phyloP scores from a whole-genome alignment of 2,797 vertebrate genomes.

The Menidia menidia region DNA sequence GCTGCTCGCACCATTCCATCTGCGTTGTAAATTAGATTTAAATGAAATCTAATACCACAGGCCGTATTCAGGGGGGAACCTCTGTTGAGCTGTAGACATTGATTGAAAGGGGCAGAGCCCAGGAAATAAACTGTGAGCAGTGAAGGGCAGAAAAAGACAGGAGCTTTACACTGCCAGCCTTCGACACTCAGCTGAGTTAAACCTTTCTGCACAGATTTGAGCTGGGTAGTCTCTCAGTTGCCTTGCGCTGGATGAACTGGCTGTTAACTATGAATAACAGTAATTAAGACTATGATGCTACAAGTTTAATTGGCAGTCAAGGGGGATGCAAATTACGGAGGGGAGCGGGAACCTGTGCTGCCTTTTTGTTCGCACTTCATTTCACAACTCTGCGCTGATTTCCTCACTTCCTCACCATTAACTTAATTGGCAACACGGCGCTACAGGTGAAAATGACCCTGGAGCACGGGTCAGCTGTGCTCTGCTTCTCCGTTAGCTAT shows the following conservation, averaged over 20 bases:
- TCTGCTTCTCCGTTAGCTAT: constrained; percentile 43
- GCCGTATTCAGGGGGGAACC: constrained; percentile 62
- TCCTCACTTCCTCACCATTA: constrained; percentile 58
- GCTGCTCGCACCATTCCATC: constrained; percentile 63
- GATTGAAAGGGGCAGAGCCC: constrained; percentile 67
- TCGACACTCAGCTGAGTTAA: constrained; percentile 48
- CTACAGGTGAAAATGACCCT: constrained; percentile 64
- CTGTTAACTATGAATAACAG: constrained; percentile 47
- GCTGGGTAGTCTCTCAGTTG: constrained; percentile 15
- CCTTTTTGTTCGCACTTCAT: constrained; percentile 57
- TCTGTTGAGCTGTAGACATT: constrained; percentile 61
- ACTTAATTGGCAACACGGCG: constrained; percentile 61
- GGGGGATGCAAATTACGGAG: constrained; percentile 23
- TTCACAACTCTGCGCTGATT: constrained; percentile 61
- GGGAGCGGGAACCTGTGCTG: constrained; percentile 32
- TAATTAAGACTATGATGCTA: constrained; percentile 66
- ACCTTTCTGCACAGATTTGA: constrained; percentile 39
- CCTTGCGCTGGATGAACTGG: constrained; percentile 32
- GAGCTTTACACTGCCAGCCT: constrained; percentile 22
- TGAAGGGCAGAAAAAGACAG: constrained; percentile 25
- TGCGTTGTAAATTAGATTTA: constrained; percentile 73
- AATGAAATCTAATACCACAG: constrained; percentile 72
- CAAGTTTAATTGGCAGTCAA: constrained; percentile 45
- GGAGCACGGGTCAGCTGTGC: constrained; percentile 48
- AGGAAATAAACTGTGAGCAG: constrained; percentile 64